Conservation (phyloP, 2,888 invertebrate species). For the Eutolmus rufibarbis region DNA sequence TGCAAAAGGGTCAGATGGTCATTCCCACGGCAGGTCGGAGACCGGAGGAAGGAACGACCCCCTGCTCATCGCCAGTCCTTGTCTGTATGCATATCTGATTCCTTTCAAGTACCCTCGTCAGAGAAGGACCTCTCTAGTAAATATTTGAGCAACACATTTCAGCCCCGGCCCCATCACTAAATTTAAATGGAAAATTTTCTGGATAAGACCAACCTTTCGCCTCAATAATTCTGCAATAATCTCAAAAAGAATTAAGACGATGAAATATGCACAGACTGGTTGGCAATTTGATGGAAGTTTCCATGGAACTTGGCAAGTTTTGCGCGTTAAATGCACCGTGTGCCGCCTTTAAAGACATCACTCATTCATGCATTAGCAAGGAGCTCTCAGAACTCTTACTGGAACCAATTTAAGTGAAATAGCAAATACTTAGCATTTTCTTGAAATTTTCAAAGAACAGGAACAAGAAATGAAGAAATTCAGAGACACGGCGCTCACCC, state of each 20-base stretch:
- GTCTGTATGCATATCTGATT: neutral
- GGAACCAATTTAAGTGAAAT: slow-evolving; percentile 28
- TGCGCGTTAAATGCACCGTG: neutral
- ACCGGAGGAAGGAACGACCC: neutral
- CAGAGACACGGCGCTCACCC: neutral
- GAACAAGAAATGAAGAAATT: slow-evolving; percentile 32
- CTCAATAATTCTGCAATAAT: slow-evolving; percentile 13
- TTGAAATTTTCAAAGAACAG: slow-evolving; percentile 14
- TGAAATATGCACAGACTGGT: neutral
- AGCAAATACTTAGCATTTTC: slow-evolving; percentile 24
- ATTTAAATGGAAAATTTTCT: neutral
- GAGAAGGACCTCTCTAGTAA: neutral
- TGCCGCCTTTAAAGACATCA: slow-evolving; percentile 10
- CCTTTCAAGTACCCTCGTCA: neutral
- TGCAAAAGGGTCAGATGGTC: neutral
- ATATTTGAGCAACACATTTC: neutral
- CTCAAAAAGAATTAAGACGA: neutral
- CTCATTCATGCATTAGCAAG: slow-evolving; percentile 27
- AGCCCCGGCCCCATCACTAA: neutral
- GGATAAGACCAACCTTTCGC: neutral
- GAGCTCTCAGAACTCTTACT: slow-evolving; percentile 20
- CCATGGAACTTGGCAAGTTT: neutral
- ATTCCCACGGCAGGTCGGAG: neutral
- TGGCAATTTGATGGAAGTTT: slow-evolving; percentile 15
- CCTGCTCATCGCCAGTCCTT: neutral